Evolutionary conservation across 1,140 invertebrate species (phyloP), one percentile per base, ranked within the genome.

Genomic region (Paracyclopina nana): DNA sequence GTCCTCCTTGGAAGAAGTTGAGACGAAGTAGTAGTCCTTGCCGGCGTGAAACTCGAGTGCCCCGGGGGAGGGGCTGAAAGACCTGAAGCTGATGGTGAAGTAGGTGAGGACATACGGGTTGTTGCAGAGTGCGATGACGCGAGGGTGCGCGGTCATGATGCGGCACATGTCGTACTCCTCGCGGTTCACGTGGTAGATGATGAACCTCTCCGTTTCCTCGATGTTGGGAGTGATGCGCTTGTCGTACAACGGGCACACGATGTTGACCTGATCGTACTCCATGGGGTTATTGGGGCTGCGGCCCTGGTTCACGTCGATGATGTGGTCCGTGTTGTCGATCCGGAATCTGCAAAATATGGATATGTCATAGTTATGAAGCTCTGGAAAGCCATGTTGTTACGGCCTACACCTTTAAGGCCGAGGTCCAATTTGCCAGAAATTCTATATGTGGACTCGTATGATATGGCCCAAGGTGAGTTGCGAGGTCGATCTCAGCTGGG

Each of bases 311-410:
- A 92, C 81, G 66, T 91, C 86, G 63, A 91, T 90, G 63, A 92
- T 87, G 67, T 92, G 85, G 67, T 92, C 87, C 24, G 86, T 92
- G 66, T 92, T 92, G 73, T 91, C 86, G 75, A 91, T 91, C 63
- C 86, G 77, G 71, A 92, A 92, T 76, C 87, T 91, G 68, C 59
- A 44, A 24, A 44, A 42, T 42, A 42, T 8, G 24, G 42, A 14
- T n/a, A n/a, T n/a, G n/a, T n/a, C n/a, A n/a, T n/a, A n/a, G n/a
- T n/a, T n/a, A n/a, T n/a, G n/a, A n/a, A n/a, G n/a, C n/a, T n/a
- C n/a, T n/a, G n/a, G n/a, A n/a, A n/a, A n/a, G n/a, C n/a, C n/a
- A n/a, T n/a, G n/a, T n/a, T n/a, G n/a, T n/a, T n/a, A n/a, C n/a
- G n/a, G n/a, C n/a, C n/a, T n/a, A n/a, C n/a, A n/a, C n/a, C n/a